Percentiles rank a stretch among this genome's conserved stretches.
Evolutionary conservation across 1,140 invertebrate genomes (phyloP).

Genomic region (Chironomus tepperi): DNA sequence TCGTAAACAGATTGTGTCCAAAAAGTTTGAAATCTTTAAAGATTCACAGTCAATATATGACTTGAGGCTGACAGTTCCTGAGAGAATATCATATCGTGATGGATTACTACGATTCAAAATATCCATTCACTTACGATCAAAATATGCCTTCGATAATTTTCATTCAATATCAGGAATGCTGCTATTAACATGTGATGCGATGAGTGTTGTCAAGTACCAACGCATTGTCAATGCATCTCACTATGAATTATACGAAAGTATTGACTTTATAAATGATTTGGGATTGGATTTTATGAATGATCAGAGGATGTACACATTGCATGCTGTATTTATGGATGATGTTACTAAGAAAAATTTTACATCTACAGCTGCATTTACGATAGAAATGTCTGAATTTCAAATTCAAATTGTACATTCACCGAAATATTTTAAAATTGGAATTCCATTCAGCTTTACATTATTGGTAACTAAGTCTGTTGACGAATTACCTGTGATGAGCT

Average conservation of each 20-base stretch:
- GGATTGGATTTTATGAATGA: background rate
- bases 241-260: background rate
- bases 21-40: background rate
- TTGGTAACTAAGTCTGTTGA: background rate
- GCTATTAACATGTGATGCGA: no score
- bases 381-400: background rate
- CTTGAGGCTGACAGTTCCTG: background rate
- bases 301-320: background rate
- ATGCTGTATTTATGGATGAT: background rate
- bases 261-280: slow-evolving; percentile 1
- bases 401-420: background rate
- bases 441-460: background rate
- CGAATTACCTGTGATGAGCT: background rate
- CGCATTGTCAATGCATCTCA: no score
- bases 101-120: background rate
- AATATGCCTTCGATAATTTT: no score
- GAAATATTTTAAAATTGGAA: background rate
- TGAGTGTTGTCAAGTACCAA: no score
- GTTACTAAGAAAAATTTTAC: no score
- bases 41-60: background rate
- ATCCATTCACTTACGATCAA: no score
- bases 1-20: background rate
- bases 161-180: no score
- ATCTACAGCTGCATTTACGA: background rate
- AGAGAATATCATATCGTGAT: background rate